Base-by-base conservation (phyloP, 1,140 invertebrate species). In the Choristoneura fumiferana region DNA sequence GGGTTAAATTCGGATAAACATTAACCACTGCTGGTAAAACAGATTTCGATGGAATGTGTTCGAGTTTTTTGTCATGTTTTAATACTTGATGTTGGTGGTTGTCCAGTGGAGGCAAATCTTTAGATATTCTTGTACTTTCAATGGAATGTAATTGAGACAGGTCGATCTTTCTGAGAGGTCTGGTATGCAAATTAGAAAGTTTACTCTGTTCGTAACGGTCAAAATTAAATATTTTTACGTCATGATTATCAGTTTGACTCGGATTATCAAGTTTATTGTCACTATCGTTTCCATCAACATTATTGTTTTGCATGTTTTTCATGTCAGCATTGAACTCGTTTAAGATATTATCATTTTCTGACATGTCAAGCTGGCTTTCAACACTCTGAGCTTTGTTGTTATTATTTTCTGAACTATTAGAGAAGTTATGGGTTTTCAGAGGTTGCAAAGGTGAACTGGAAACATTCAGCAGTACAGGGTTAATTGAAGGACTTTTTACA, bases 171-270 rank as follows among this genome's bases (percentile, higher is more conserved):
- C 82, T 80, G 40, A 89, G 61, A 37, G 84, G 73, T 53, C 76
- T 78, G 59, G 69, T 69, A 65, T 73, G 88, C 54, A 81, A 72
- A 69, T 45, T 76, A 37, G 73, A 60, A 52, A 83, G 63, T 70
- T 83, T 90, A 22, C 69, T 87, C 67, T 89, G 83, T 71, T 90
- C 89, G 34, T 90, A 90, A 13, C 81, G 80, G 73, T 90, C 89
- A 43, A 90, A 90, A 65, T 90, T 90, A 67, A 90, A 90, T 69
- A 90, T 84, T 78, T 90, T 87, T 18, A 90, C 76, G 43, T 85
- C 85, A 37, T 89, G 71, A 58, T 72, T 78, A 67, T 86, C 75
- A 34, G 69, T 79, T 4, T 81, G 66, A 8, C 68, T 72, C 9
- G 68, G 36, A 15, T 60, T 54, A 37, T 81, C 71, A 29, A 52